Conservation (phyloP, 2,888 invertebrate species). For the Heliconius erato region DNA sequence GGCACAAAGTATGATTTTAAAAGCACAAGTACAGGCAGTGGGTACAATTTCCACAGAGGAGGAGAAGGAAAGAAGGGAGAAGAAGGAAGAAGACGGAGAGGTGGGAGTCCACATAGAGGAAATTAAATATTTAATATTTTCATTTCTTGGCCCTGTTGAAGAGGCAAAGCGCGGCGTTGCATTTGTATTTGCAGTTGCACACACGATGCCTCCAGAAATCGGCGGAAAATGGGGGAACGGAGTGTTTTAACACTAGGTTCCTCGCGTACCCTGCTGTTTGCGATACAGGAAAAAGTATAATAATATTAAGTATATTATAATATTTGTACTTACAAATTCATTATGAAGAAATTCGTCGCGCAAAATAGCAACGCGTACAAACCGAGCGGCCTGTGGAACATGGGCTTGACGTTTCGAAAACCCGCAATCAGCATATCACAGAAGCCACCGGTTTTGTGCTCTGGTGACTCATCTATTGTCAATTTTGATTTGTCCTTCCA, state of each 20-base stretch:
- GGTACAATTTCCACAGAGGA: no score
- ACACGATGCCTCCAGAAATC: no score
- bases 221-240: no score
- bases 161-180: no score
- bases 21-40: background rate
- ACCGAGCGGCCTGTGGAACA: constrained; percentile 71
- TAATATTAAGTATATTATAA: background rate
- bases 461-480: constrained; percentile 57
- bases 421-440: constrained; percentile 62
- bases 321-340: constrained; percentile 71
- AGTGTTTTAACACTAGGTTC: no score
- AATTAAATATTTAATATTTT: background rate
- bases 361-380: constrained; percentile 65
- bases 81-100: no score
- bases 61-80: no score
- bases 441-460: constrained; percentile 48
- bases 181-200: no score
- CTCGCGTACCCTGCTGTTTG: no score
- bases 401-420: constrained; percentile 72
- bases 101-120: no score
- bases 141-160: no score
- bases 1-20: background rate
- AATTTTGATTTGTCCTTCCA: constrained; percentile 66
- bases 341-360: constrained; percentile 66
- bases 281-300: background rate